A percentile compares a stretch with the other conserved stretches of the same genome.
Conservation (phyloP, 2,113 vertebrate genomes). For the Corythornis cristatus region DNA sequence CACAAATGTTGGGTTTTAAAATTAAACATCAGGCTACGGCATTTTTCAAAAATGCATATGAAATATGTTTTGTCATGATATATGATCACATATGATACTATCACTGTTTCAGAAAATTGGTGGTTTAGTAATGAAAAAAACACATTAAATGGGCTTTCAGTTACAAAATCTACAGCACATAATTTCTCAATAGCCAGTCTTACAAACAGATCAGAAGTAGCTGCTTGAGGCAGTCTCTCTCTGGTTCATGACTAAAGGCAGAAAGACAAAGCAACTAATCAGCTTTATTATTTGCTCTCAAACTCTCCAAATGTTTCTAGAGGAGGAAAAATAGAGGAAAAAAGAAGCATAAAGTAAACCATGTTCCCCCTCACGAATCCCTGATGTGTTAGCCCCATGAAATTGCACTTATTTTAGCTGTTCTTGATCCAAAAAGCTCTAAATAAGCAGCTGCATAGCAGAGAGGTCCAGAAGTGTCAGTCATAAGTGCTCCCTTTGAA, state of each 20-base stretch:
- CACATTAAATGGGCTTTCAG: conserved; percentile 48
- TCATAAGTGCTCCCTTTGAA: conserved; percentile 74
- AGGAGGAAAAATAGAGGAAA: background rate
- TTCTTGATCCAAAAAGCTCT: conserved; percentile 56
- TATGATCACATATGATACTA: background rate
- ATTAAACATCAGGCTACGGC: background rate
- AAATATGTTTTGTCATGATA: conserved; percentile 32
- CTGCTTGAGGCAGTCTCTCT: conserved; percentile 9
- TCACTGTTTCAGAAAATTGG: conserved; percentile 46
- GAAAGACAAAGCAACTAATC: conserved; percentile 6
- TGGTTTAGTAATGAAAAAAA: conserved; percentile 41
- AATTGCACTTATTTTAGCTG: conserved; percentile 59
- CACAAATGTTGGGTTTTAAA: background rate
- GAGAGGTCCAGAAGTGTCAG: conserved; percentile 70
- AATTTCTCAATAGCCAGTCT: conserved; percentile 43
- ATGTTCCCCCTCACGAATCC: conserved; percentile 35
- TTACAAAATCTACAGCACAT: conserved; percentile 56
- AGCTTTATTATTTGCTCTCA: background rate
- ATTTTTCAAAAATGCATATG: conserved; percentile 11
- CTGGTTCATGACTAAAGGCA: conserved; percentile 10
- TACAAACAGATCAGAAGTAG: background rate
- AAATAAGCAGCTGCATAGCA: conserved; percentile 74
- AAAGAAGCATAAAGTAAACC: background rate
- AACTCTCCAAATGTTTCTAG: background rate
- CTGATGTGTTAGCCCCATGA: conserved; percentile 41